Conservation (phyloP, 2,113 vertebrate genomes). For the Mixornis gularis region DNA sequence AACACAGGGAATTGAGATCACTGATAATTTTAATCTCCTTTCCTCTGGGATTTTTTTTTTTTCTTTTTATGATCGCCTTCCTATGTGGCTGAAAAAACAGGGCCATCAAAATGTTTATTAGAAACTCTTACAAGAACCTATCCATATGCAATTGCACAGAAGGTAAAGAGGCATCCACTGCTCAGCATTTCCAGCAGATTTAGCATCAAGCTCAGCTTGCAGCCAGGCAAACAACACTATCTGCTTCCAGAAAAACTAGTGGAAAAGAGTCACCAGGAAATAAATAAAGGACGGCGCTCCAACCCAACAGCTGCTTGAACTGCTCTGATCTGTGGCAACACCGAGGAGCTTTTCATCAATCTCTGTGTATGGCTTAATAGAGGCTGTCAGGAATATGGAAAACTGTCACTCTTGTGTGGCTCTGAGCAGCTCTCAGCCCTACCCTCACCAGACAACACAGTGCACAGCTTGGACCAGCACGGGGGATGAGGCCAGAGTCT, state of each 20-base stretch:
- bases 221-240: not conserved
- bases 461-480: not conserved
- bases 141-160: not conserved
- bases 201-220: constrained; percentile 6
- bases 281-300: not conserved
- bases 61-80: not conserved
- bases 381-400: not conserved
- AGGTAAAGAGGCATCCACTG: not conserved
- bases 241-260: not conserved
- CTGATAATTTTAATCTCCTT: not conserved
- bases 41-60: not conserved
- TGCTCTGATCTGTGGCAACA: not conserved
- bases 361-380: not conserved
- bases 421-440: not conserved
- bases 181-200: not conserved
- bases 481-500: not conserved
- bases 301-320: not conserved
- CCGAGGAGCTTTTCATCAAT: not conserved
- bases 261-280: not conserved
- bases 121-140: not conserved
- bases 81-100: not conserved
- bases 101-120: not conserved
- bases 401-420: not conserved
- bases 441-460: not conserved
- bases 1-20: constrained; percentile 18